Evolutionary conservation across 2,888 invertebrate genomes (phyloP).

Genomic region (Machimus atricapillus): DNA sequence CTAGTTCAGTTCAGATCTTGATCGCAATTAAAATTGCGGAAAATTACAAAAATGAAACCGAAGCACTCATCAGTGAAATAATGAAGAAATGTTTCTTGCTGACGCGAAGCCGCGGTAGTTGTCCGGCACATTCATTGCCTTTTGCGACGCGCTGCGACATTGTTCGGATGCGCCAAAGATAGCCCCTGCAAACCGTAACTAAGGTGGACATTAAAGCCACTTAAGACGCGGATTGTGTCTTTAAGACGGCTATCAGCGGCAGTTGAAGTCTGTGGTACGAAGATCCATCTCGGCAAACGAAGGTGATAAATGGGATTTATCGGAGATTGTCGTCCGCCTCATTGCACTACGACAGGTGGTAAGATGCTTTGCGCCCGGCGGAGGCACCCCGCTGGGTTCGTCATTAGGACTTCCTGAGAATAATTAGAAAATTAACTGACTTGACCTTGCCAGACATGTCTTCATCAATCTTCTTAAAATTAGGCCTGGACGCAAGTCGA

Average conservation of each 20-base stretch:
- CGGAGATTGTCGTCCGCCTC: neutral
- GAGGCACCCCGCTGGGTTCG: neutral
- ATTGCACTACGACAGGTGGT: neutral
- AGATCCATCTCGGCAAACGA: neutral
- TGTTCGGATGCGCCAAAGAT: neutral
- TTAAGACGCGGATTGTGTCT: neutral
- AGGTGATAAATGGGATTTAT: neutral
- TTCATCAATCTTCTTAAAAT: neutral
- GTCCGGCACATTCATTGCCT: neutral
- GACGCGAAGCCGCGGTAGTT: neutral
- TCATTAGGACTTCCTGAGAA: neutral
- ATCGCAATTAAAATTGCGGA: neutral
- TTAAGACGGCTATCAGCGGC: neutral
- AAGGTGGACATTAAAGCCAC: neutral
- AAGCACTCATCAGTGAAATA: neutral
- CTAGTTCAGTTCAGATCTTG: neutral
- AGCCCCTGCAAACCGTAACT: neutral
- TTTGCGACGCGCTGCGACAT: neutral
- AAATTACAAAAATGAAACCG: neutral
- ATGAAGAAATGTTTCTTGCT: neutral
- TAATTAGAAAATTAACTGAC: neutral
- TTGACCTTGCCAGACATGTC: neutral
- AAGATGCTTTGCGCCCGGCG: neutral
- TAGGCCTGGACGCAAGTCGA: neutral
- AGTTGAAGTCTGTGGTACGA: neutral